phyloP scores from a whole-genome alignment of 2,797 vertebrate species.

The Enteromius unitaeniatus region DNA sequence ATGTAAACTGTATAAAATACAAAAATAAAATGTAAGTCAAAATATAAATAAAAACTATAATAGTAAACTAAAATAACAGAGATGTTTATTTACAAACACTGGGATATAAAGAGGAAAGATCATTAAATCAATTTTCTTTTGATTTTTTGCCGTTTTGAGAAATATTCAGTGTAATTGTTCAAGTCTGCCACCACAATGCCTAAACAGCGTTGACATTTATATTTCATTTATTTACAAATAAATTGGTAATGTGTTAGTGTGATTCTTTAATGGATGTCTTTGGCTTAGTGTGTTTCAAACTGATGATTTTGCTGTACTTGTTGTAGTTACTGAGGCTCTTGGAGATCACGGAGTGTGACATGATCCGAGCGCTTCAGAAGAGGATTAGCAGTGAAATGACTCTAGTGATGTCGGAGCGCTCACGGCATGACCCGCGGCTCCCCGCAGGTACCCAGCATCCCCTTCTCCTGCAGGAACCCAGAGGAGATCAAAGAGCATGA shows the following conservation, averaged over 20 bases:
- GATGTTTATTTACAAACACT: background rate
- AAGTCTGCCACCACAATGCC: background rate
- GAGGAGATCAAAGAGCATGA: slow-evolving; percentile 27
- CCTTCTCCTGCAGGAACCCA: slow-evolving; percentile 17
- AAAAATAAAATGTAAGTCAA: background rate
- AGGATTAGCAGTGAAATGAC: slow-evolving; percentile 74
- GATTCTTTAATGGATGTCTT: background rate
- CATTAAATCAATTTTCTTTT: too few species aligned
- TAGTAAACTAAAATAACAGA: background rate
- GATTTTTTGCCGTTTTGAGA: background rate
- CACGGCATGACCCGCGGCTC: slow-evolving; percentile 68
- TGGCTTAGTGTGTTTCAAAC: background rate
- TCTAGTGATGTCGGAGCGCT: slow-evolving; percentile 77
- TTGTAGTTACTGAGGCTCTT: slow-evolving; percentile 81
- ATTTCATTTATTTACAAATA: too few species aligned
- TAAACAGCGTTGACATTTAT: background rate
- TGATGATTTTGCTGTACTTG: background rate
- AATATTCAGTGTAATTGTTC: background rate
- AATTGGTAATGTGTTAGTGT: background rate
- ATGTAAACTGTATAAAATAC: background rate
- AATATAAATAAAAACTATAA: background rate
- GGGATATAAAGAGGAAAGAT: background rate
- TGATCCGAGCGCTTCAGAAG: slow-evolving; percentile 77
- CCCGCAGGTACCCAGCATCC: slow-evolving; percentile 72
- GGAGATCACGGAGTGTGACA: slow-evolving; percentile 81